These are phyloP conservation scores for Notamacropus eugenii DNA, from an alignment of 2,797 vertebrate species.

Conservation along the genomic window DNA sequence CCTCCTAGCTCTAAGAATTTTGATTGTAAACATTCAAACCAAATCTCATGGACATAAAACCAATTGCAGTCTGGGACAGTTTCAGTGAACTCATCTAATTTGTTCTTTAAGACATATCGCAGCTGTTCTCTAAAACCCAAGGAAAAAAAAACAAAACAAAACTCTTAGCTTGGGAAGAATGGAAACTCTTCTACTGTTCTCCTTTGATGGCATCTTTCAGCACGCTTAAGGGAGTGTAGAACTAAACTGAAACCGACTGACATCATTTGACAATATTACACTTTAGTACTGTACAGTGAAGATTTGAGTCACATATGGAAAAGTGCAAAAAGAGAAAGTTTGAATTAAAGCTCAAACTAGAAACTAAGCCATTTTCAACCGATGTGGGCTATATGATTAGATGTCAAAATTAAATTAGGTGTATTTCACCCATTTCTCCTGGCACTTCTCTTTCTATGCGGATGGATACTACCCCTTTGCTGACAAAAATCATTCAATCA, in stretches of 20 bases:
- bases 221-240: neutral
- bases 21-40: neutral
- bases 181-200: neutral
- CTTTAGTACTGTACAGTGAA: neutral
- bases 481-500: neutral
- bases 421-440: neutral
- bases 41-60: neutral
- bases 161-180: neutral
- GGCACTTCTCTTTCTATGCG: neutral
- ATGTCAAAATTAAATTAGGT: neutral
- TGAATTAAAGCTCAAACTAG: neutral
- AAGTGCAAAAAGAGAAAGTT: neutral
- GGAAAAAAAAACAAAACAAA: neutral
- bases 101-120: neutral
- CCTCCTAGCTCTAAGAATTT: neutral
- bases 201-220: neutral
- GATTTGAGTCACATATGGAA: neutral
- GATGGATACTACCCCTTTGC: neutral
- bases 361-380: neutral
- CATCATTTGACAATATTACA: neutral
- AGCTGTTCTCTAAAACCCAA: neutral
- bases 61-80: neutral
- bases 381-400: neutral
- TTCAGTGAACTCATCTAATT: neutral
- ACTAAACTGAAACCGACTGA: neutral